Conservation (phyloP, 2,113 vertebrate species). For the Cheilinus undulatus region DNA sequence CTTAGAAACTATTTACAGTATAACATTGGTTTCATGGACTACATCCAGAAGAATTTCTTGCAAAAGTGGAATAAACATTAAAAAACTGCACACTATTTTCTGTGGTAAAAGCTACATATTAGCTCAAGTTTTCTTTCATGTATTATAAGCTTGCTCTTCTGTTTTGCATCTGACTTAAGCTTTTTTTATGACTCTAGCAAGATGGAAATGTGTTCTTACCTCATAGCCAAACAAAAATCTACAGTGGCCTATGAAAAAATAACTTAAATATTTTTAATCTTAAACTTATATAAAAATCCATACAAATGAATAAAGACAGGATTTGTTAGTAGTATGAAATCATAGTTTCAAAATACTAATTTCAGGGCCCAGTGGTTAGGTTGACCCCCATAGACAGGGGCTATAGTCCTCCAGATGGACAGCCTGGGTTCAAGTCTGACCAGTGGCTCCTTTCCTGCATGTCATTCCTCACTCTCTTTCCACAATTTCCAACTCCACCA, state of each 20-base stretch:
- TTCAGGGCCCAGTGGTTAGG: too few relatives aligned
- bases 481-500: too few relatives aligned
- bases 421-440: too few relatives aligned
- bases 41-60: conserved; percentile 5
- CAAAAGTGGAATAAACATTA: conserved; percentile 8
- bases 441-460: too few relatives aligned
- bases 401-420: too few relatives aligned
- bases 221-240: too few relatives aligned
- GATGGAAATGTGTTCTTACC: too few relatives aligned
- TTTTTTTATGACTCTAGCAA: too few relatives aligned
- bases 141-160: conserved; percentile 13
- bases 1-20: conserved; percentile 40
- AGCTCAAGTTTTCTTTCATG: background rate
- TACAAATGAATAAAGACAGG: conserved; percentile 33
- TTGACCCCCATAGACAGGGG: too few relatives aligned
- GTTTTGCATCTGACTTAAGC: conserved; percentile 1
- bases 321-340: conserved; percentile 35
- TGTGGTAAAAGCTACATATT: conserved; percentile 31
- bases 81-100: conserved; percentile 13
- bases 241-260: conserved; percentile 7
- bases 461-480: too few relatives aligned
- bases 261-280: conserved; percentile 33
- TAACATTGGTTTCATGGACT: conserved; percentile 18
- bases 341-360: conserved; percentile 17
- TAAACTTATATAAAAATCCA: conserved; percentile 27